Evolutionary conservation across 1,140 invertebrate species (phyloP).

Genomic region (Bactericera cockerelli): DNA sequence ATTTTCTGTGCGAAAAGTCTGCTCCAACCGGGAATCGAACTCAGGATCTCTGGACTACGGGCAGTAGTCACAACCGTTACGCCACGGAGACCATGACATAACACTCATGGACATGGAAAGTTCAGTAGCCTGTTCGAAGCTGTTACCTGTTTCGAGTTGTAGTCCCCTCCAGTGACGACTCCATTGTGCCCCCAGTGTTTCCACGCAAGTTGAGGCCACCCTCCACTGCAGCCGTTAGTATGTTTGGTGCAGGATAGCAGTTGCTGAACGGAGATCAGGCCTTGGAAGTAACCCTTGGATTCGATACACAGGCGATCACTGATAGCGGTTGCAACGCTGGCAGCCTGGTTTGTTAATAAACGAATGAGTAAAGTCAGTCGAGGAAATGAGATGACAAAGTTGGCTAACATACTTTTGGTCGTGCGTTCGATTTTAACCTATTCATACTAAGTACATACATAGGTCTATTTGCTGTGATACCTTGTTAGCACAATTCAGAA

Average conservation of each 20-base stretch:
- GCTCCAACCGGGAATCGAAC: no score
- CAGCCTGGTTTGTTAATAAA: conserved; percentile 16
- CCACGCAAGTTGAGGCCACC: conserved; percentile 8
- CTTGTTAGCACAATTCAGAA: no score
- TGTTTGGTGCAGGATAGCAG: conserved; percentile 13
- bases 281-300: conserved; percentile 34
- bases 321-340: conserved; percentile 33
- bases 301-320: conserved; percentile 51
- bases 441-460: neutral
- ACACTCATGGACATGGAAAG: no score
- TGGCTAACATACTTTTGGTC: neutral
- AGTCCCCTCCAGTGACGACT: conserved; percentile 17
- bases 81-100: no score
- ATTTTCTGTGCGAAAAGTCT: no score
- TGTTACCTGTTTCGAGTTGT: conserved; percentile 13
- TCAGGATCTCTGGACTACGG: no score
- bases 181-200: conserved; percentile 10
- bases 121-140: no score
- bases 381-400: neutral
- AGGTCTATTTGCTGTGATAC: neutral
- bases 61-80: no score
- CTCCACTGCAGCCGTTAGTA: conserved; percentile 14
- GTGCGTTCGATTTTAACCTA: neutral
- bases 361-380: neutral
- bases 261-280: conserved; percentile 31